phyloP scores from a whole-genome alignment of 2,797 vertebrate genomes.

The Galaxias olidus region DNA sequence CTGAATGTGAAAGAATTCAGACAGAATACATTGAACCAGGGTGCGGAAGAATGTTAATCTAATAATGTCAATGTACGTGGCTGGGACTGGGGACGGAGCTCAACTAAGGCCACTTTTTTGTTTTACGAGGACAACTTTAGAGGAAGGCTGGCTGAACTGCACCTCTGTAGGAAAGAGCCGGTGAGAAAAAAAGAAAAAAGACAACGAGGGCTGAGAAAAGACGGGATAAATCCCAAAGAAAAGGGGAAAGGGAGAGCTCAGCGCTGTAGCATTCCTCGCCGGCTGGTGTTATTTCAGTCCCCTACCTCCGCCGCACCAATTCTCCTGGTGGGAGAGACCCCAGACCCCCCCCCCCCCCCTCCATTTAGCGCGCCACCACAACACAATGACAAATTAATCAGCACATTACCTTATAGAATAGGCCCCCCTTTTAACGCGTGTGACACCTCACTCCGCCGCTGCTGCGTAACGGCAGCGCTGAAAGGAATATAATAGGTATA shows the following conservation, averaged over 20 bases:
- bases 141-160: constrained; percentile 7
- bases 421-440: constrained; percentile 31
- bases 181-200: constrained; percentile 45
- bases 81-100: constrained; percentile 27
- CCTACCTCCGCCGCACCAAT: constrained; percentile 50
- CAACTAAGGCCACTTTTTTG: constrained; percentile 17
- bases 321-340: constrained; percentile 19
- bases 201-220: constrained; percentile 14
- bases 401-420: constrained; percentile 20
- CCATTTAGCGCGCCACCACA: constrained; percentile 22
- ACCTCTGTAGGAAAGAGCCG: constrained; percentile 16
- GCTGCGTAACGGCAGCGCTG: constrained; percentile 10
- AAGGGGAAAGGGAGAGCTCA: constrained; percentile 52
- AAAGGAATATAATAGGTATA: constrained; percentile 39
- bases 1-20: constrained; percentile 66
- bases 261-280: constrained; percentile 58
- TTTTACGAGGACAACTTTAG: constrained; percentile 38
- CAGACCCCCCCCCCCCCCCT: constrained; percentile 5
- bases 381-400: constrained; percentile 42
- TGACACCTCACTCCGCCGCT: not conserved
- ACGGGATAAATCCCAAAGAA: constrained; percentile 52
- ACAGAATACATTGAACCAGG: constrained; percentile 64
- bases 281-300: constrained; percentile 53
- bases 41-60: constrained; percentile 75
- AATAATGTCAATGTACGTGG: constrained; percentile 53